Conservation (phyloP, 2,888 invertebrate species). For the Zhuqinia jingwanae region DNA sequence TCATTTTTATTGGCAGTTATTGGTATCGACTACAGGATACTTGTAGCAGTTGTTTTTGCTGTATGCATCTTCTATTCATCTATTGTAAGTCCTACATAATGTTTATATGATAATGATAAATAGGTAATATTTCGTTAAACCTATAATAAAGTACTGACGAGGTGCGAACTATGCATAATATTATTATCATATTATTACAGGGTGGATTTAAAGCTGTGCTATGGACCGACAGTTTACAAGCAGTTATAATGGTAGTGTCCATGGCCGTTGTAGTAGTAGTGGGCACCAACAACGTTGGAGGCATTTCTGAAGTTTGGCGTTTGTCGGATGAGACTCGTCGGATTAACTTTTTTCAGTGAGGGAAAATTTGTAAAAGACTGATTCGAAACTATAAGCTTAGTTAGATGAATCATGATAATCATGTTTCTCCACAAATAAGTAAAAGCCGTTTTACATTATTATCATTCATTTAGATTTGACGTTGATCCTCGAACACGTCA, state of each 20-base stretch:
- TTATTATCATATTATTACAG: conserved; percentile 63
- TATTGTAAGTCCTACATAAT: conserved; percentile 70
- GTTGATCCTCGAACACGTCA: conserved; percentile 76
- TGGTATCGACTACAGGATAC: conserved; percentile 76
- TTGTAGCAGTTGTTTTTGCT: conserved; percentile 76
- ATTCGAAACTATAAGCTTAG: not conserved
- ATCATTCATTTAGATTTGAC: no score
- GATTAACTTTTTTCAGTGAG: conserved; percentile 74
- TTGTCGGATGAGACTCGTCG: conserved; percentile 67
- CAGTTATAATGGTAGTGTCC: conserved; percentile 74
- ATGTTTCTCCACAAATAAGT: no score
- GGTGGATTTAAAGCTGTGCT: conserved; percentile 77
- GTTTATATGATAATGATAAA: no score
- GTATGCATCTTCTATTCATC: conserved; percentile 79
- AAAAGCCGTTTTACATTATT: no score
- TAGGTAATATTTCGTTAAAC: no score
- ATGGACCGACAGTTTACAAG: conserved; percentile 76
- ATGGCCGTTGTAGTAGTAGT: conserved; percentile 69
- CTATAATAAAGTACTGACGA: no score
- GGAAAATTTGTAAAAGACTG: not conserved
- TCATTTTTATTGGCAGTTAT: conserved; percentile 69
- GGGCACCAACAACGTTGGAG: conserved; percentile 74
- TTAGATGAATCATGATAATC: conserved; percentile 11
- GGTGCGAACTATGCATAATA: no score
- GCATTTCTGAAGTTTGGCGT: conserved; percentile 72